Conservation (phyloP, 2,113 vertebrate species). For the Paramormyrops kingsleyae region DNA sequence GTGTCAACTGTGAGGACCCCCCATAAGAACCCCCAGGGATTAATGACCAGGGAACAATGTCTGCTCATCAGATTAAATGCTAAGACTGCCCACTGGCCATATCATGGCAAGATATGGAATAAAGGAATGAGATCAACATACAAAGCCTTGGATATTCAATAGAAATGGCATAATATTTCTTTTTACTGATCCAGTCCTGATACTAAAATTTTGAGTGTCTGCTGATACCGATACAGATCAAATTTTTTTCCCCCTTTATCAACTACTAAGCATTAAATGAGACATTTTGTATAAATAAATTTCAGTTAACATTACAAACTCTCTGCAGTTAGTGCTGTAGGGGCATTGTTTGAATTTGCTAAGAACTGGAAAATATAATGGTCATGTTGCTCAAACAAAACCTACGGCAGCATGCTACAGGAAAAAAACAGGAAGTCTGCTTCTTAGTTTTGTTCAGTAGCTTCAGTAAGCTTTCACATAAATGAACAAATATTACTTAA, state of each 20-base stretch:
- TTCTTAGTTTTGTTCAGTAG: neutral
- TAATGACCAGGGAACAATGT: constrained; percentile 71
- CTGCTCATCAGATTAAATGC: constrained; percentile 70
- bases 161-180: neutral
- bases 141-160: constrained; percentile 42
- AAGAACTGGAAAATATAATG: neutral
- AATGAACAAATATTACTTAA: neutral
- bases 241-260: neutral
- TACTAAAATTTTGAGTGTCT: neutral
- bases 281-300: neutral
- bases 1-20: constrained; percentile 56
- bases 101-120: constrained; percentile 58
- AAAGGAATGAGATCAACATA: constrained; percentile 57
- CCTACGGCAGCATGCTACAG: neutral
- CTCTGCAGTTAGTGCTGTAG: neutral
- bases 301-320: neutral
- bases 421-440: neutral
- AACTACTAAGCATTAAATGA: neutral
- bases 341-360: neutral
- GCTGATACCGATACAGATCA: neutral
- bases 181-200: neutral
- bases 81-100: constrained; percentile 48
- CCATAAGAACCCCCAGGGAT: constrained; percentile 58
- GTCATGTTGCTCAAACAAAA: neutral
- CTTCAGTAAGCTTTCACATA: neutral